Base-by-base conservation (phyloP, 2,797 vertebrate species). In the Harpagifer antarcticus region DNA sequence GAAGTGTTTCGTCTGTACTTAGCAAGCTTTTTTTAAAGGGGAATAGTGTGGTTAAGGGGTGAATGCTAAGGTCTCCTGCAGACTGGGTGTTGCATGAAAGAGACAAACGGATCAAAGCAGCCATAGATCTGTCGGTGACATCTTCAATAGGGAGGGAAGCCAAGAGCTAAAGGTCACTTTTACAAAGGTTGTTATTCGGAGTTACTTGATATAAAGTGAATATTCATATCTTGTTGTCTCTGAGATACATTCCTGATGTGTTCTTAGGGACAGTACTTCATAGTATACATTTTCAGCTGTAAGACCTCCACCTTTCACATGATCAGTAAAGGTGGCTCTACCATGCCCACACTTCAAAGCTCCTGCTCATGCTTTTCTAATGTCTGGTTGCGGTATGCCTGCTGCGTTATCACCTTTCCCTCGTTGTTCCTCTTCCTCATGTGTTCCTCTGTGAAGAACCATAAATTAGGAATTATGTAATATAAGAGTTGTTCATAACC, bases 21-120 rank as follows among this genome's bases (percentile, higher is more conserved):
- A 9, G n/a, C n/a, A n/a, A n/a, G 45, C 27, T 65, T 47, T 49
- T 16, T 2, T 42, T 17, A 27, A 44, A 75, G 42, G 20, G 23
- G 48, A 14, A 4, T 11, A 0, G 0, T n/a, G 65, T 5, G 9
- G 62, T 65, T 74, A 47, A 67, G 42, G 42, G 37, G 27, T 4
- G 0, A 31, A 73, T 65, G 52, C 42, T 76, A 80, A 88, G 73
- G 76, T 74, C 74, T 78, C n/a, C 2, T 48, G 50, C 12, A 16
- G 20, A 27, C 37, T 3, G 44, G 59, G 63, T 33, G 69, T 49
- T 40, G 56, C 72, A 59, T 31, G 58, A 76, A 23, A 66, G 63
- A 50, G 54, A 56, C 56, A 9, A 40, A 50, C 60, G 19, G 69
- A 84, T 86, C 47, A 91, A 84, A 85, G 85, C 55, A 16, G 57